These are phyloP conservation scores for Drosophila meridionalis DNA, from an alignment of 2,888 invertebrate genomes.

Conservation along the genomic window DNA sequence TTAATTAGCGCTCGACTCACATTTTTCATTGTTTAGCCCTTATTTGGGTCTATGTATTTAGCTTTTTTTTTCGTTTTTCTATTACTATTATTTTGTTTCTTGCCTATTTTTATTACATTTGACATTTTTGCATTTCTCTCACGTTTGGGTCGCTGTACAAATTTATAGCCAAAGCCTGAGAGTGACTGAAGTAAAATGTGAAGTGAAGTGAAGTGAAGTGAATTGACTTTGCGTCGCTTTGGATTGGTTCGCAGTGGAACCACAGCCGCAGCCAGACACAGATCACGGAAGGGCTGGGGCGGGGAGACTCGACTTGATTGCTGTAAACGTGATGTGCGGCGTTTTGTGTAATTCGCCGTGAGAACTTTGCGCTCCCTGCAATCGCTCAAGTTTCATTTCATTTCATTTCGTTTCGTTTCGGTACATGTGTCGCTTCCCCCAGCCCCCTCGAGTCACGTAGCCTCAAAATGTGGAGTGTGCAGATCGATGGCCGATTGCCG, in stretches of 20 bases:
- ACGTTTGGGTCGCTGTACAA: conserved; percentile 63
- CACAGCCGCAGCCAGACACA: conserved; percentile 2
- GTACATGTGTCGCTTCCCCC: conserved; percentile 12
- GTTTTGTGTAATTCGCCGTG: conserved; percentile 80
- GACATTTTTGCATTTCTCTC: conserved; percentile 75
- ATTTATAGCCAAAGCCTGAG: conserved; percentile 67
- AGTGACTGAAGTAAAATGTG: conserved; percentile 48
- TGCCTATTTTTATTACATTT: conserved; percentile 40
- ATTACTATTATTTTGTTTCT: conserved; percentile 31
- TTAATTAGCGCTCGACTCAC: conserved; percentile 68
- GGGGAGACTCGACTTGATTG: conserved; percentile 47
- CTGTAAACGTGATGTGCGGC: conserved; percentile 77
- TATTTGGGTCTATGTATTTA: conserved; percentile 54
- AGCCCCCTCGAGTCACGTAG: conserved; percentile 23
- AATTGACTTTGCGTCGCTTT: conserved; percentile 2
- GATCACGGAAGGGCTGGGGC: not conserved
- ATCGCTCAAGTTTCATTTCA: conserved; percentile 63
- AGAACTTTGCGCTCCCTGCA: conserved; percentile 66
- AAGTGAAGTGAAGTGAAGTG: conserved; percentile 23
- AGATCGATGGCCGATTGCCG: conserved; percentile 58
- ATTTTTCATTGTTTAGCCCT: conserved; percentile 50
- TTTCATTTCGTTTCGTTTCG: conserved; percentile 47
- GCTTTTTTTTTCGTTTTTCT: conserved; percentile 28
- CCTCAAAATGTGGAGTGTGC: conserved; percentile 30
- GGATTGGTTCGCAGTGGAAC: conserved; percentile 15